These are phyloP conservation scores for Ichneumoninae sp. DNA, from an alignment of 2,888 invertebrate genomes.

Conservation along the genomic window DNA sequence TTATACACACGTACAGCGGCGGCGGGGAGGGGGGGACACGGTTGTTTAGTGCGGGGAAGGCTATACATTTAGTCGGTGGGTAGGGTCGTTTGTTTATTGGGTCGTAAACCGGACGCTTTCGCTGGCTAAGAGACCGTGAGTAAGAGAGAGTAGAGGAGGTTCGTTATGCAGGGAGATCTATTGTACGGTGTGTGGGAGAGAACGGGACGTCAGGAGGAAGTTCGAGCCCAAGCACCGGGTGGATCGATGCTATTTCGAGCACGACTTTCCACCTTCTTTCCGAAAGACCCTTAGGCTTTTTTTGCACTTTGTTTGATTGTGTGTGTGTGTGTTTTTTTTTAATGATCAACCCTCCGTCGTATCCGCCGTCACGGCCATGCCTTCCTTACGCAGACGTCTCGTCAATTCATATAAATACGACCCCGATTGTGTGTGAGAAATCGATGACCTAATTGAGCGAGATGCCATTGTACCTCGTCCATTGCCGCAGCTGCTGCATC, in stretches of 20 bases:
- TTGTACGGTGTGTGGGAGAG: conserved; percentile 37
- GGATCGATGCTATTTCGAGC: conserved; percentile 17
- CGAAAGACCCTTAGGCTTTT: neutral
- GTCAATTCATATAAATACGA: conserved; percentile 36
- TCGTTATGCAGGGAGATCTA: conserved; percentile 58
- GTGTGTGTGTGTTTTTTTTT: neutral
- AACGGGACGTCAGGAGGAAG: conserved; percentile 24
- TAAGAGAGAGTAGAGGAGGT: conserved; percentile 41
- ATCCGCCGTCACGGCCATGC: neutral
- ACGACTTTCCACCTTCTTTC: conserved; percentile 24
- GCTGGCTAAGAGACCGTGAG: conserved; percentile 60
- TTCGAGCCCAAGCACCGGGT: conserved; percentile 23
- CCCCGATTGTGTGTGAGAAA: conserved; percentile 46
- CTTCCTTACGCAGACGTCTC: conserved; percentile 2
- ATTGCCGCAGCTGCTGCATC: conserved; percentile 33
- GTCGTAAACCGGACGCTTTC: conserved; percentile 71
- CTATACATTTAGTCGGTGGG: conserved; percentile 65
- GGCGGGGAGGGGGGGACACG: conserved; percentile 28
- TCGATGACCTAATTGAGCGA: conserved; percentile 44
- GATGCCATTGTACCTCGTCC: conserved; percentile 27
- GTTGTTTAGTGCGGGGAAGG: conserved; percentile 51
- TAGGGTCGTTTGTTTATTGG: conserved; percentile 73
- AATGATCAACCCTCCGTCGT: conserved; percentile 7
- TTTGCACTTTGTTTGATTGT: neutral
- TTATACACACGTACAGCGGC: conserved; percentile 48